Percentiles rank a stretch among this genome's conserved stretches.
Conservation (phyloP, 2,113 vertebrate genomes). For the Vanacampus margaritifer region DNA sequence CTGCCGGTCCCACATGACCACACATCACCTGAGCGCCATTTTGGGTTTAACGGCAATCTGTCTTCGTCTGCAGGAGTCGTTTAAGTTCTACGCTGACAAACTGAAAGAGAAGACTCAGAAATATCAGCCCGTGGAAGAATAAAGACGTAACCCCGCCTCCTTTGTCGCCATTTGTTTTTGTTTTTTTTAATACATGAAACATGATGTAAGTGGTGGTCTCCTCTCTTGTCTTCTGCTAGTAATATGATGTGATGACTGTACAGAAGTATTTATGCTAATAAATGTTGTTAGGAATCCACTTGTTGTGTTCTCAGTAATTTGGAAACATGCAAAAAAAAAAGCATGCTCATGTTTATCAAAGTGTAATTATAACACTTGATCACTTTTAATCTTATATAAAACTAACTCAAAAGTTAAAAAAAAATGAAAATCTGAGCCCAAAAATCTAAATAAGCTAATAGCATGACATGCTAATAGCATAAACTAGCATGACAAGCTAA, state of each 20-base stretch:
- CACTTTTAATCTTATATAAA: too few relatives aligned
- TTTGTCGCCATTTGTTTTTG: constrained; percentile 14
- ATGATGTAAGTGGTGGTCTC: constrained; percentile 40
- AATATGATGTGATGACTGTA: constrained; percentile 37
- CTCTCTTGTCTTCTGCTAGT: constrained; percentile 28
- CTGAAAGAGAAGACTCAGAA: constrained; percentile 53
- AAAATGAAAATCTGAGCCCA: too few relatives aligned
- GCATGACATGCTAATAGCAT: too few relatives aligned
- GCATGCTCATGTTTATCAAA: background rate
- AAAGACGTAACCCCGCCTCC: constrained; percentile 22
- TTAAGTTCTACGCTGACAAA: constrained; percentile 80
- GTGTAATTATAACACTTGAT: too few relatives aligned
- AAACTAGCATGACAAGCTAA: too few relatives aligned
- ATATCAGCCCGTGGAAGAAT: constrained; percentile 35
- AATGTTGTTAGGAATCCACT: constrained; percentile 49
- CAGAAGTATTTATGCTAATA: constrained; percentile 76
- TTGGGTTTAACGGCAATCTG: constrained; percentile 10
- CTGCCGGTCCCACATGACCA: background rate
- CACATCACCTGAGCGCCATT: background rate
- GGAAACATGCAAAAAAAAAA: background rate
- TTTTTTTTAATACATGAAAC: constrained; percentile 27
- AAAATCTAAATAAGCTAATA: too few relatives aligned
- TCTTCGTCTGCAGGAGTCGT: constrained; percentile 73
- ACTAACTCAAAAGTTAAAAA: too few relatives aligned
- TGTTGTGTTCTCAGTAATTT: background rate